These are phyloP conservation scores for Ridgeia piscesae DNA, from an alignment of 1,140 invertebrate species.

Conservation along the genomic window DNA sequence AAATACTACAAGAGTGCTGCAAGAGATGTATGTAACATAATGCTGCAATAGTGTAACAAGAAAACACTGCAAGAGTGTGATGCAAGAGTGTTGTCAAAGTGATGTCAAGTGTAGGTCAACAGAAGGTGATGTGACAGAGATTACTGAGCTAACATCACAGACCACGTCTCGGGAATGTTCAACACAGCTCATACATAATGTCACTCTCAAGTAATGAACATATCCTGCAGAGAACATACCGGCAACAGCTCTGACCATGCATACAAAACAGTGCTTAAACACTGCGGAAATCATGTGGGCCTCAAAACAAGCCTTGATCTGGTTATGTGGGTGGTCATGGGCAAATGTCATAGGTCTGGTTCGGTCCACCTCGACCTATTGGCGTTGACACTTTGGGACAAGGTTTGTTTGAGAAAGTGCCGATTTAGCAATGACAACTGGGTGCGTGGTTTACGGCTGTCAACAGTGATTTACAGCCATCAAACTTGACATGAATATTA, in stretches of 20 bases:
- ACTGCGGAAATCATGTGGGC: background rate
- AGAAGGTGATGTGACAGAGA: no score
- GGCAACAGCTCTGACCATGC: background rate
- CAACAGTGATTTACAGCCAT: background rate
- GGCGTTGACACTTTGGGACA: background rate
- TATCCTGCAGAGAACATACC: background rate
- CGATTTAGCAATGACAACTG: background rate
- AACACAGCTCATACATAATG: no score
- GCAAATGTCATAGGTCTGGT: background rate
- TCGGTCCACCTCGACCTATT: background rate
- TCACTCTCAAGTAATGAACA: background rate
- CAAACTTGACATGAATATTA: background rate
- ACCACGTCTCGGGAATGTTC: background rate
- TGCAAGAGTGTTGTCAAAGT: no score
- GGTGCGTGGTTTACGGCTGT: background rate
- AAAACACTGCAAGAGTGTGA: no score
- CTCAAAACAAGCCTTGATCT: background rate
- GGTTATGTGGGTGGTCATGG: background rate
- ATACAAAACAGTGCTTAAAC: background rate
- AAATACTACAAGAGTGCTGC: no score
- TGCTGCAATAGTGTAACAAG: no score
- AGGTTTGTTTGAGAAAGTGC: background rate
- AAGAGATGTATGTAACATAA: no score
- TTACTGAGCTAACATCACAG: no score
- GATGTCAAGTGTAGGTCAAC: no score